Evolutionary conservation across 1,140 invertebrate genomes (phyloP).

Genomic region (Pygmarrhopalites habei): DNA sequence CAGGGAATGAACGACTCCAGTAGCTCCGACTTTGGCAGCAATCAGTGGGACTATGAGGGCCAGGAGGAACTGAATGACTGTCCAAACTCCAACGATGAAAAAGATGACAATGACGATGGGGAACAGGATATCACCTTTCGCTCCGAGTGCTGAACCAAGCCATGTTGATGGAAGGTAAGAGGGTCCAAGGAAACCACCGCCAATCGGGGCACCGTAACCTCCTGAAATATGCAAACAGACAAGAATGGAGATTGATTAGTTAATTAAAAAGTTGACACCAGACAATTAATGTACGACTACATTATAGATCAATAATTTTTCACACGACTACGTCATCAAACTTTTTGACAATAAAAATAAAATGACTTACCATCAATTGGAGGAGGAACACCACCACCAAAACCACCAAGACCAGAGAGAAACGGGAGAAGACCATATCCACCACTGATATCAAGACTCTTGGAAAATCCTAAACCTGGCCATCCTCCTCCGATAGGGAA

Average conservation of each 20-base stretch:
- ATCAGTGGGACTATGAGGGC: slow-evolving; percentile 32
- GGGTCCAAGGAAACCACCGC: slow-evolving; percentile 25
- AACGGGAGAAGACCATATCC: slow-evolving; percentile 17
- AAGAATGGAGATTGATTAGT: slow-evolving; percentile 5
- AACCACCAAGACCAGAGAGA: slow-evolving; percentile 2
- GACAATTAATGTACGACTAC: too few relatives aligned
- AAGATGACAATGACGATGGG: slow-evolving; percentile 37
- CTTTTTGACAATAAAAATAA: too few relatives aligned
- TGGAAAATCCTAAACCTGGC: slow-evolving; percentile 21
- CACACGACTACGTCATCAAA: too few relatives aligned
- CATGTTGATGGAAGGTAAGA: slow-evolving; percentile 31
- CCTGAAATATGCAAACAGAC: background rate
- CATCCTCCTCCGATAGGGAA: too few relatives aligned
- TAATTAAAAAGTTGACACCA: background rate
- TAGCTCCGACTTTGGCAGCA: slow-evolving; percentile 2
- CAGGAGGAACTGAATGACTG: slow-evolving; percentile 32
- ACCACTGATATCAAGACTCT: slow-evolving; percentile 17
- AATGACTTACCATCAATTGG: slow-evolving; percentile 9
- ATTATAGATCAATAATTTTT: too few relatives aligned
- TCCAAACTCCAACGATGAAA: slow-evolving; percentile 35
- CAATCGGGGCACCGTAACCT: background rate
- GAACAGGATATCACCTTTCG: slow-evolving; percentile 34
- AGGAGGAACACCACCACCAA: background rate
- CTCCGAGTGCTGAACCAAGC: slow-evolving; percentile 32
- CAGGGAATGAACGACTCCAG: too few relatives aligned